A percentile compares a stretch with the other conserved stretches of the same genome.
phyloP scores from a whole-genome alignment of 1,140 invertebrate genomes.

The Galleria mellonella region DNA sequence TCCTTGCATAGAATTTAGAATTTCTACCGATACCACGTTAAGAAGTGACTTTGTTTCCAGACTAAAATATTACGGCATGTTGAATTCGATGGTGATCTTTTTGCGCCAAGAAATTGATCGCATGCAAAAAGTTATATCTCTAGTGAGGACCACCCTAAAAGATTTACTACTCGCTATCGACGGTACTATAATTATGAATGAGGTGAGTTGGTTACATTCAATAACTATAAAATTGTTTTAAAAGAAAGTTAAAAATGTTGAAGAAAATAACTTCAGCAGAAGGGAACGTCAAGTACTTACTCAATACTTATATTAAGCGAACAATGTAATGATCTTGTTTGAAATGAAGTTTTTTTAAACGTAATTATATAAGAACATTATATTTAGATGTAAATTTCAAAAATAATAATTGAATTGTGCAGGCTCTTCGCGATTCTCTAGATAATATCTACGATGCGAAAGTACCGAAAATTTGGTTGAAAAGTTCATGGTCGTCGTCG shows the following conservation, averaged over 20 bases:
- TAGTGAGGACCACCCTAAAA: constrained; percentile 84
- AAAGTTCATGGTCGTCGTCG: constrained; percentile 97
- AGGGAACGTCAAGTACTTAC: too few species aligned
- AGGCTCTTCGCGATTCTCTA: constrained; percentile 89
- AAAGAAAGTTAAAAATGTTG: too few species aligned
- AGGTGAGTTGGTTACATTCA: constrained; percentile 25
- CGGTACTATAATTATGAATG: constrained; percentile 97
- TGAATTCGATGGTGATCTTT: constrained; percentile 66
- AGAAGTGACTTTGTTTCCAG: constrained; percentile 12
- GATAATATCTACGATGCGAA: constrained; percentile 97
- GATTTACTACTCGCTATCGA: constrained; percentile 96
- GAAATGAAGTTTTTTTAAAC: too few species aligned
- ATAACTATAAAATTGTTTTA: too few species aligned
- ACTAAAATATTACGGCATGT: constrained; percentile 41
- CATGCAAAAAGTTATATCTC: constrained; percentile 90
- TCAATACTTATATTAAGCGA: too few species aligned
- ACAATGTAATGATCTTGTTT: too few species aligned
- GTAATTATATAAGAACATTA: too few species aligned
- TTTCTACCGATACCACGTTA: too few species aligned
- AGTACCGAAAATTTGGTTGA: constrained; percentile 92
- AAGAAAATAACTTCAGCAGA: too few species aligned
- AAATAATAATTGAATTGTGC: constrained; percentile 90
- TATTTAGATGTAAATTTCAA: constrained; percentile 45
- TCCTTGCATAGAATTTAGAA: too few species aligned
- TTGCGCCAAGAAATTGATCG: constrained; percentile 95